phyloP scores from a whole-genome alignment of 2,888 invertebrate species.

The Heliconius charithonia region DNA sequence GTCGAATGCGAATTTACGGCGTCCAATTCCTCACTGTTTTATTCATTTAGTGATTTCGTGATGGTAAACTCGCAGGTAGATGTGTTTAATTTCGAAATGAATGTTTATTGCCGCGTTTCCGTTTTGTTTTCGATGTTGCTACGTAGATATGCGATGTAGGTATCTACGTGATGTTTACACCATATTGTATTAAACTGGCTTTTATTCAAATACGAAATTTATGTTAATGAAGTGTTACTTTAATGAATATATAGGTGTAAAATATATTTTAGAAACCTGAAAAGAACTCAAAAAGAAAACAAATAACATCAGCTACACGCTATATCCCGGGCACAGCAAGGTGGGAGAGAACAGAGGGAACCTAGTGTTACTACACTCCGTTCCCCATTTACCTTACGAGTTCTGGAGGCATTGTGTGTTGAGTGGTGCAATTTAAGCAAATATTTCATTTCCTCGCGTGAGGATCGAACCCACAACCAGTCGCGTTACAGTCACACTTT shows the following conservation, averaged over 20 bases:
- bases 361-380: too few relatives aligned
- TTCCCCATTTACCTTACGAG: too few relatives aligned
- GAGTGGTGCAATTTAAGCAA: too few relatives aligned
- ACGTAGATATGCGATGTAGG: slow-evolving; percentile 31
- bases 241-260: not conserved
- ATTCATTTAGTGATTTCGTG: slow-evolving; percentile 82
- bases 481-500: not conserved
- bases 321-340: too few relatives aligned
- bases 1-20: slow-evolving; percentile 76
- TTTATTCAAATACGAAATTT: slow-evolving; percentile 33
- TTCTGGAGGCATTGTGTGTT: too few relatives aligned
- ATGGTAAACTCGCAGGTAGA: slow-evolving; percentile 81
- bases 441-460: too few relatives aligned
- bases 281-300: not conserved
- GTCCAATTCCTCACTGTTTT: slow-evolving; percentile 79
- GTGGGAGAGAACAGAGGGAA: too few relatives aligned
- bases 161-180: slow-evolving; percentile 44
- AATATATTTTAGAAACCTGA: not conserved
- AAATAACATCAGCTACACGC: too few relatives aligned
- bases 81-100: slow-evolving; percentile 83
- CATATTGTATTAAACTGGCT: slow-evolving; percentile 33
- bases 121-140: slow-evolving; percentile 67
- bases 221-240: slow-evolving; percentile 13
- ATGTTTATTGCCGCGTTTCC: slow-evolving; percentile 81
- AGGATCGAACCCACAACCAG: too few relatives aligned